phyloP scores from a whole-genome alignment of 2,113 vertebrate genomes.

The Monopterus albus region DNA sequence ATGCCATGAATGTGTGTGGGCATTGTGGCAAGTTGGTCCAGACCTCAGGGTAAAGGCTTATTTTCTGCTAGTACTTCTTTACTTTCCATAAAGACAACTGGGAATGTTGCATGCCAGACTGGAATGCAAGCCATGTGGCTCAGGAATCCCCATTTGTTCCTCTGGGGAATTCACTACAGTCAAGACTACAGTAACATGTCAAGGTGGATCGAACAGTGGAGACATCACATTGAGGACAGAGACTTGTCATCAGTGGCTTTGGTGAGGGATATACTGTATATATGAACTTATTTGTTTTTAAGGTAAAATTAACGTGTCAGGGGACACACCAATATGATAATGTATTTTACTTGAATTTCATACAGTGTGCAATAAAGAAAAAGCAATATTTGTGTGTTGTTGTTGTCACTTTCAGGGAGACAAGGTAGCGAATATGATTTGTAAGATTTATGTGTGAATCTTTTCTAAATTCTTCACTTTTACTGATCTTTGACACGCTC shows the following conservation, averaged over 20 bases:
- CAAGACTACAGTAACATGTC: conserved; percentile 14
- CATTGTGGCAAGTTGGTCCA: conserved; percentile 13
- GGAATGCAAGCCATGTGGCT: conserved; percentile 50
- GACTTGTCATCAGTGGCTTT: not conserved
- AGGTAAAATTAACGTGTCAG: too few species aligned
- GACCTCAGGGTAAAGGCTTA: conserved; percentile 19
- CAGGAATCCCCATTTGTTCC: conserved; percentile 64
- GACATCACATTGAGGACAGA: not conserved
- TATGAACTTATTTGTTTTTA: too few species aligned
- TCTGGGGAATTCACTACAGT: conserved; percentile 35
- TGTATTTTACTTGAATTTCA: too few species aligned
- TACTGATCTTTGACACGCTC: too few species aligned
- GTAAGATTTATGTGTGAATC: too few species aligned
- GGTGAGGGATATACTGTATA: too few species aligned
- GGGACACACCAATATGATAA: too few species aligned
- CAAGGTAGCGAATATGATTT: too few species aligned
- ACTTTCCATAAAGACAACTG: conserved; percentile 64
- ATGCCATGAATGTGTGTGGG: conserved; percentile 39
- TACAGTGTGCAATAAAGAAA: not conserved
- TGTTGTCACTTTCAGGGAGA: too few species aligned
- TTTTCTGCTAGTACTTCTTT: conserved; percentile 43
- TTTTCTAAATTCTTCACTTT: too few species aligned
- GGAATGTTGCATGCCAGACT: conserved; percentile 53
- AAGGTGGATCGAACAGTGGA: conserved; percentile 26
- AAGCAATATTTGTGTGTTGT: not conserved